Base-by-base conservation (phyloP, 2,113 vertebrate genomes). In the Ceuthmochares aereus region DNA sequence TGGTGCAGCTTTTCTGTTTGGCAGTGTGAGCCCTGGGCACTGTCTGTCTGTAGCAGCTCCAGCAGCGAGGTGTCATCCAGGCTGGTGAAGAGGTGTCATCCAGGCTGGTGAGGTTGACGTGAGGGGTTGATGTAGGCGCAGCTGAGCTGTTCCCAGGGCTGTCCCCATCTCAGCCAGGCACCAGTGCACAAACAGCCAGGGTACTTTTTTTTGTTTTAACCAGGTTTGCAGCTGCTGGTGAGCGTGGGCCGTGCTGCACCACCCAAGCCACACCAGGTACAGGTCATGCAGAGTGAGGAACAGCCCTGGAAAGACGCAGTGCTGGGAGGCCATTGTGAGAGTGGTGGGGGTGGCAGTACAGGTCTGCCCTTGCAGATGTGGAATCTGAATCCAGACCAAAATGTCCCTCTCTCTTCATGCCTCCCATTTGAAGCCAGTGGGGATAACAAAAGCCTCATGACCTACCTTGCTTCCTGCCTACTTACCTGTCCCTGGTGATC, bases 161-260 rank as follows among this genome's bases (percentile, higher is more conserved):
- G 49, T 43, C 54, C 51, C 30, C 4, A 1, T 37, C 32, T 27
- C 1, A 2, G 49, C 12, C 0, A 0, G 49, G 34, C 40, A 40
- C 40, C 43, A 45, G 45, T 9, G 18, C 45, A 47, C 45, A 47
- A 47, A 47, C 45, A 47, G 45, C 45, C 45, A 47, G 7, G 18
- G 19, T 47, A 47, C 45, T 47, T 47, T 5, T 47, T 47, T 47
- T 55, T 22, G 18, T 3, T 45, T 87, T 51, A 45, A 45, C 20
- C 54, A 56, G 10, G 14, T 72, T 42, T 78, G 47, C 78, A 74
- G 60, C 14, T 14, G 40, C 30, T 30, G n/a, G 45, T n/a, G n/a
- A 52, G 32, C 0, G 0, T 6, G 20, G 25, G 49, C 62, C 2
- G 1, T 56, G 52, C 58, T 37, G 36, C 63, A 56, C 58, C 4